Base-by-base conservation (phyloP, 2,113 vertebrate species). In the Theristicus caerulescens region DNA sequence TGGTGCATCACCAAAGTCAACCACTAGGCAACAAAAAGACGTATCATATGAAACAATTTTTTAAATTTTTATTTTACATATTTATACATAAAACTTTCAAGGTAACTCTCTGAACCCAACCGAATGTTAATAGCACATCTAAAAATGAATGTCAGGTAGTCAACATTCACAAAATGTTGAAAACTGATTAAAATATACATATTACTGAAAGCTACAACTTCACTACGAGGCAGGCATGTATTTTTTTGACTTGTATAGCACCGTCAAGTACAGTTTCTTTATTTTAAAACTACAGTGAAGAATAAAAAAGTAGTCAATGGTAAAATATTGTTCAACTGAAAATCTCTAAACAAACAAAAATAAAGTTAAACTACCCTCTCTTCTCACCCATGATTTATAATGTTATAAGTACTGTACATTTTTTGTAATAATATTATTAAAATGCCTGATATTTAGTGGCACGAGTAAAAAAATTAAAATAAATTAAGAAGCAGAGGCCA, bases 91-190 rank as follows among this genome's bases (percentile, higher is more conserved):
- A 99, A 99, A 99, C 99, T 98, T 98, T 97, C 97, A 98, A 98
- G 98, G 99, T 98, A 99, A 99, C 98, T 98, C 98, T 99, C 98
- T 98, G 98, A 99, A 98, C 98, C 98, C 99, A 98, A 98, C 97
- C 96, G 87, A 98, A 98, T 99, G 98, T 99, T 99, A 99, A 99
- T 96, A 99, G 99, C 99, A 99, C 99, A 99, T 98, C 98, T 98
- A 99, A 98, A 99, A 99, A 99, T 98, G 98, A 93, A 98, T 97
- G 98, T 98, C 99, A 98, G 99, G 98, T 98, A 98, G 98, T 98
- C 99, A 99, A 99, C 99, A 99, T 99, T 99, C 98, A 99, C 99
- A 99, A 99, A 99, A 99, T 98, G 99, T 98, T 99, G 99, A 99
- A 98, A 98, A 98, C 98, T 98, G 98, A 99, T 98, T 97, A 95